Percentiles rank a stretch among this genome's conserved stretches.
phyloP scores from a whole-genome alignment of 1,140 invertebrate genomes.

The Drosophila bipectinata region DNA sequence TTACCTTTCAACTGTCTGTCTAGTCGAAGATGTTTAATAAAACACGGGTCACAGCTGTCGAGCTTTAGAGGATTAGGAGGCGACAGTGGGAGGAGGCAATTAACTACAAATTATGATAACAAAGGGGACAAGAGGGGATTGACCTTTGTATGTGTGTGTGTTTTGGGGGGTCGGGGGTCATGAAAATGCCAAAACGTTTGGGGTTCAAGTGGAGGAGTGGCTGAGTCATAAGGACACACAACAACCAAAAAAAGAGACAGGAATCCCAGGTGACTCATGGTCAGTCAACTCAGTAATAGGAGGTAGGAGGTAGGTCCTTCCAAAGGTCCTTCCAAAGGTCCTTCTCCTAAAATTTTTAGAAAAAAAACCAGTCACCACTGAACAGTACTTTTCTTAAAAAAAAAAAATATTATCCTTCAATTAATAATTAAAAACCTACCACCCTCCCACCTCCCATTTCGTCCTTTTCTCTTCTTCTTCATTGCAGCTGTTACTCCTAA shows the following conservation, averaged over 20 bases:
- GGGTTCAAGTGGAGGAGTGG: constrained; percentile 13
- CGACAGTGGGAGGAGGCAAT: constrained; percentile 40
- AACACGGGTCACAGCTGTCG: constrained; percentile 48
- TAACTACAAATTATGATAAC: constrained; percentile 69
- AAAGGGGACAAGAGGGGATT: constrained; percentile 15
- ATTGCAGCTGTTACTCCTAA: constrained; percentile 55
- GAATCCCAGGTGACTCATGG: constrained; percentile 39
- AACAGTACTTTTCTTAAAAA: too few species aligned
- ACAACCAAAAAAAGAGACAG: constrained; percentile 11
- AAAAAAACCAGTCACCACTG: too few species aligned
- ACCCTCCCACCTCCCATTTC: neutral
- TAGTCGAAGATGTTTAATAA: constrained; percentile 49
- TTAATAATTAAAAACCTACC: constrained; percentile 20
- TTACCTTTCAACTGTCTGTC: constrained; percentile 15
- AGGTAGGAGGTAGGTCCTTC: too few species aligned
- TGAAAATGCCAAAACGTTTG: constrained; percentile 29
- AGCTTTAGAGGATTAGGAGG: constrained; percentile 31
- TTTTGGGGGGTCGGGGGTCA: constrained; percentile 6
- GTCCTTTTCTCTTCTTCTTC: neutral
- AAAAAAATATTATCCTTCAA: neutral
- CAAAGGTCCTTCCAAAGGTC: too few species aligned
- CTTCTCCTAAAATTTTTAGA: too few species aligned
- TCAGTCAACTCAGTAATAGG: neutral
- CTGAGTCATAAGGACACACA: constrained; percentile 30
- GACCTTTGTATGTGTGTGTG: too few species aligned